Evolutionary conservation across 1,140 invertebrate genomes (phyloP).

Genomic region (Hyles euphorbiae): DNA sequence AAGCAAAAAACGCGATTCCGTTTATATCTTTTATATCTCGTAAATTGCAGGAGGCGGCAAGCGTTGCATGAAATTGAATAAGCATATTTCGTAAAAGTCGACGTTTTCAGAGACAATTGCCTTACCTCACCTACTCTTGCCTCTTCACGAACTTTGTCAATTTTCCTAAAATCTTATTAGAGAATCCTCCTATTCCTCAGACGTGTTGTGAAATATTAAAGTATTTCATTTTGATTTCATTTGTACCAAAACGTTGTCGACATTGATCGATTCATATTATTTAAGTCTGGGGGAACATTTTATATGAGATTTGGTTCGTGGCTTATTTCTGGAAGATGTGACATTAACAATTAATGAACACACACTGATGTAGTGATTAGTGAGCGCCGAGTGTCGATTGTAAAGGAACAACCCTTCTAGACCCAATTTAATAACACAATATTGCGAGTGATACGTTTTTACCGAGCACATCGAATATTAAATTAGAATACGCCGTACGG

Average conservation of each 20-base stretch:
- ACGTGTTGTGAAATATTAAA: constrained; percentile 31
- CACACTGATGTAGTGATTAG: constrained; percentile 3
- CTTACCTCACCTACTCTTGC: constrained; percentile 72
- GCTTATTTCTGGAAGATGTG: too few species aligned
- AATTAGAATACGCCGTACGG: constrained; percentile 59
- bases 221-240: constrained; percentile 16
- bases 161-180: constrained; percentile 72
- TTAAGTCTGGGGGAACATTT: too few species aligned
- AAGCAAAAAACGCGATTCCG: constrained; percentile 74
- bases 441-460: constrained; percentile 53
- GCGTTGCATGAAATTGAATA: constrained; percentile 76
- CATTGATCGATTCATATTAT: too few species aligned
- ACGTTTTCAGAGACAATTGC: constrained; percentile 75
- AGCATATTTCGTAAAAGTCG: constrained; percentile 75
- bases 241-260: constrained; percentile 8
- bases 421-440: constrained; percentile 52
- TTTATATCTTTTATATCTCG: constrained; percentile 76
- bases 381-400: too few species aligned
- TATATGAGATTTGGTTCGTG: too few species aligned
- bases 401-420: constrained; percentile 36
- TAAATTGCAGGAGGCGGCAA: constrained; percentile 75
- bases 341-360: constrained; percentile 6
- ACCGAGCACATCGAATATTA: constrained; percentile 59
- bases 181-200: constrained; percentile 49
- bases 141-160: constrained; percentile 73